Base-by-base conservation (phyloP, 2,888 invertebrate genomes). In the Nebria brevicollis region DNA sequence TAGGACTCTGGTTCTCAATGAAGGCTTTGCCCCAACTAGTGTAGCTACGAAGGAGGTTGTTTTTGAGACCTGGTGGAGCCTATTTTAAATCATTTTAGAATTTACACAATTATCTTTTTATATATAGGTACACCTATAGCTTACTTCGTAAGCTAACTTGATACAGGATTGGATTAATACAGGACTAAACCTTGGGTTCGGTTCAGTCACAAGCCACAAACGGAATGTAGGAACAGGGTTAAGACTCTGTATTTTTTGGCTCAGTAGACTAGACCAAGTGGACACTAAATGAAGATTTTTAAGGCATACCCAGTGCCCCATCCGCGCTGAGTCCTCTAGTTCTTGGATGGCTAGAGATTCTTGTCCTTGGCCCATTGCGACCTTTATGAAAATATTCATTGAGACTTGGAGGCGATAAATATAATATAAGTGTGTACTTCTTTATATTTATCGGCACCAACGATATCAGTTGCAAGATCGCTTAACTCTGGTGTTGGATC, bases 151-250 rank as follows among this genome's bases (percentile, higher is more conserved):
- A 0, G 94, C 93, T n/a, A 95, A 90, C 88, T 96, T 96, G 34
- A 96, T 91, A 86, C 95, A 95, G 77, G 93, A 93, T 86, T 95
- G 94, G 7, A 95, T 92, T 65, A 97, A 90, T 13, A 94, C 92
- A 4, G 94, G 91, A 11, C 95, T 95, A 85, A 97, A 95, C 66
- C 91, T 91, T 0, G 92, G 91, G 83, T 95, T 95, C 0, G 95
- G 93, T 88, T 98, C 97, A 0, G 96, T 94, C 7, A 97, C 94
- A 82, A 98, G 90, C 97, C 97, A 98, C 65, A 98, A 89, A 41
- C 92, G 90, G 88, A 96, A 96, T 77, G 92, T 91, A 2, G 90
- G 85, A 64, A 91, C 87, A 7, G 89, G 87, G 84, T 91, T 85
- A 54, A 91, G 83, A 20, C 85, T 83, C 82, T 89, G 91, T n/a